phyloP scores from a whole-genome alignment of 2,888 invertebrate species.

The Agrochola litura region DNA sequence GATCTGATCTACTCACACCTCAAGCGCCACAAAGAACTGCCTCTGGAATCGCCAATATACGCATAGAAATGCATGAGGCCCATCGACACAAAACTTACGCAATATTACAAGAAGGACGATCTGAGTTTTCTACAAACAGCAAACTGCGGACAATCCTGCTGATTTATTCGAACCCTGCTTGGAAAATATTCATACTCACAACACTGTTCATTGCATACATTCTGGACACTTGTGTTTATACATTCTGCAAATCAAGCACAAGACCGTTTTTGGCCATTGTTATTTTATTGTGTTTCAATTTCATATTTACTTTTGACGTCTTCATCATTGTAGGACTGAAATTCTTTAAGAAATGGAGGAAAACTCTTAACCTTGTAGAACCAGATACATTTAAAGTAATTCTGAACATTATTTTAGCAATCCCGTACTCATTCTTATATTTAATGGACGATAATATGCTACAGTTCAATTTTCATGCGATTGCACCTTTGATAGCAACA shows the following conservation, averaged over 20 bases:
- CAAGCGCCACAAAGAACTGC: background rate
- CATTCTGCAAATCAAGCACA: conserved; percentile 75
- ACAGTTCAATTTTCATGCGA: conserved; percentile 77
- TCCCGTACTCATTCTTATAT: conserved; percentile 84
- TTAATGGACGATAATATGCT: conserved; percentile 69
- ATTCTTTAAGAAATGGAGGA: conserved; percentile 85
- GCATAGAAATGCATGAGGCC: conserved; percentile 73
- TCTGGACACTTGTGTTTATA: conserved; percentile 83
- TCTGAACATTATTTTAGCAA: conserved; percentile 80
- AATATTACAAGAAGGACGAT: conserved; percentile 81
- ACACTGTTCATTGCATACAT: conserved; percentile 81
- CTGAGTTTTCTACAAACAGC: conserved; percentile 79
- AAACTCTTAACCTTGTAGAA: conserved; percentile 86
- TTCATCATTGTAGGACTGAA: conserved; percentile 82
- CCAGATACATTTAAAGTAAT: conserved; percentile 80
- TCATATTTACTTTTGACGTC: conserved; percentile 82
- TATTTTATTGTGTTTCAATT: conserved; percentile 78
- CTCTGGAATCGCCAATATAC: conserved; percentile 60
- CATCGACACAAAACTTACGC: conserved; percentile 82
- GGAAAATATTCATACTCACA: conserved; percentile 82
- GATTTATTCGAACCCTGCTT: conserved; percentile 82
- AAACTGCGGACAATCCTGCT: conserved; percentile 80
- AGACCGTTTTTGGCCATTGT: conserved; percentile 79
- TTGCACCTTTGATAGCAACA: conserved; percentile 83
- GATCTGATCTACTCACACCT: conserved; percentile 59